Percentiles rank a stretch among this genome's conserved stretches.
Conservation (phyloP, 2,888 invertebrate genomes). For the Tromatobia lineatoria region DNA sequence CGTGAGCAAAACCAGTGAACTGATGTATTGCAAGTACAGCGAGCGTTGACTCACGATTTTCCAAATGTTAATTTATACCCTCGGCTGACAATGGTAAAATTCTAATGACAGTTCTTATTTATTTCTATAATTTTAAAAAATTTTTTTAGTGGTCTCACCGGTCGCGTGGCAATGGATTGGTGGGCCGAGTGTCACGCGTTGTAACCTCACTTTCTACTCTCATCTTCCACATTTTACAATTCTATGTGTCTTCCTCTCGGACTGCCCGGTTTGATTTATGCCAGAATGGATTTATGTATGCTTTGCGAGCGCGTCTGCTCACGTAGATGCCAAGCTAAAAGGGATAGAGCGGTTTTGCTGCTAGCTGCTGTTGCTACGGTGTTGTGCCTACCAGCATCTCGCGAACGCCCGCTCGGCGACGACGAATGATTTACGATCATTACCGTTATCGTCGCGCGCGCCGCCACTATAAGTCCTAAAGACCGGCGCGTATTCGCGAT, state of each 20-base stretch:
- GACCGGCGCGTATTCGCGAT: constrained; percentile 23
- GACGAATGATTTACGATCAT: constrained; percentile 66
- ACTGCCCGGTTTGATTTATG: constrained; percentile 70
- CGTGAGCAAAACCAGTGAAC: constrained; percentile 8
- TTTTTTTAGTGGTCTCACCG: background rate
- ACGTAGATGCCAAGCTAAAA: constrained; percentile 55
- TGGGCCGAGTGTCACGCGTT: constrained; percentile 60
- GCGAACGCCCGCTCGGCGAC: constrained; percentile 65
- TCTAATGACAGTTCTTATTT: constrained; percentile 26
- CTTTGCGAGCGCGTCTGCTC: constrained; percentile 51
- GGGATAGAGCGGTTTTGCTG: constrained; percentile 61
- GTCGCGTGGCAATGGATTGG: constrained; percentile 52
- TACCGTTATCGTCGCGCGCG: constrained; percentile 64
- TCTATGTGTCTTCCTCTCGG: constrained; percentile 28
- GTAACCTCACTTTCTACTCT: constrained; percentile 57
- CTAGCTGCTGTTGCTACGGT: constrained; percentile 61
- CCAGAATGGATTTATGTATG: constrained; percentile 66
- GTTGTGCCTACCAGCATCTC: constrained; percentile 56
- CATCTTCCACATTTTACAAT: constrained; percentile 56
- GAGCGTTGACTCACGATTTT: constrained; percentile 53
- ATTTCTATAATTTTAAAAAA: constrained; percentile 4
- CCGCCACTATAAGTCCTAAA: constrained; percentile 10
- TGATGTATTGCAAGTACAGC: constrained; percentile 33
- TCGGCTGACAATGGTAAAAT: background rate
- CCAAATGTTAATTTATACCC: constrained; percentile 50